Evolutionary conservation across 1,140 invertebrate species (phyloP), one percentile per base, ranked within the genome.

Genomic region (Lerema accius): DNA sequence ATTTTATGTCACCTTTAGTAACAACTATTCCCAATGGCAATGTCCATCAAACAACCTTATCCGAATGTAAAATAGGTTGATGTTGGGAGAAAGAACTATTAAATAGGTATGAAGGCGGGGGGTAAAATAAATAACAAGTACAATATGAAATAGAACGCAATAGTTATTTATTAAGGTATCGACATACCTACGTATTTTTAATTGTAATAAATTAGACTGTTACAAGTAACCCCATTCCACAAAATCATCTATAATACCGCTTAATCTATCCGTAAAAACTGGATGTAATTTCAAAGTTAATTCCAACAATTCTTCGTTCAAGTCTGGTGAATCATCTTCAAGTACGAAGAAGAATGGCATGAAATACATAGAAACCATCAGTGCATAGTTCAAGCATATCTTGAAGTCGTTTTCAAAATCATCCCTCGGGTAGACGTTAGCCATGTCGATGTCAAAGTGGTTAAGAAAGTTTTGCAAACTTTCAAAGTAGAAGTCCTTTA

Each of bases 201-300:
- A 10, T 14, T 49, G 13, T 9, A 32, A 32, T 23, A 11, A 16
- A 11, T 32, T 32, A 4, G 3, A 7, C 9, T 7, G 1, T 13
- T 26, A 49, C 15, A 58, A 46, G 14, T 58, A 45, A 0, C 77
- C 80, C 65, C 73, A 76, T 6, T 73, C 48, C 16, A 82, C 66
- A 65, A 84, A 84, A 37, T 86, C 84, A 28, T 84, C 71, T 4
- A 86, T 69, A 17, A 80, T 50, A 9, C 70, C 82, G 26, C 69
- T 49, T 14, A 83, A 67, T 11, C 73, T 72, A 0, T 60, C 59
- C 17, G 65, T 66, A 37, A 77, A 77, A 13, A 56, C 56, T 2
- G 62, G 49, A 53, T 86, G 71, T 19, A 78, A 42, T 1, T 67
- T 76, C 9, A 80, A 62, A 0, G 32, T 49, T 0, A 78, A 28